These are phyloP conservation scores for Syngnathus typhle DNA, from an alignment of 2,113 vertebrate genomes.

Conservation along the genomic window DNA sequence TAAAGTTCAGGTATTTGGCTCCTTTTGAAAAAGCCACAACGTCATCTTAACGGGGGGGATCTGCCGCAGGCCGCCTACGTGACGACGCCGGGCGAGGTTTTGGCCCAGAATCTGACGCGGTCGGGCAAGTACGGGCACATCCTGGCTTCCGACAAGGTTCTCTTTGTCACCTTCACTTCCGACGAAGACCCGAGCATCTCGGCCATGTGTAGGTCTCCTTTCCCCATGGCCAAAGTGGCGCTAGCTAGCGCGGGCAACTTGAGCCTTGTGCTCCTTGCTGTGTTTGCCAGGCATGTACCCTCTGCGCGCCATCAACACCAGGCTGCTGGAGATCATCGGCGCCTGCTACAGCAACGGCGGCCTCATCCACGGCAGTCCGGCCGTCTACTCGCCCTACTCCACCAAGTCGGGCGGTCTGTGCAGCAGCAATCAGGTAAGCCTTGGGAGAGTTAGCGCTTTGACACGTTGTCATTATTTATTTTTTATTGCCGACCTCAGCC, in stretches of 20 bases:
- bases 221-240: no score
- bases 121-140: conserved; percentile 35
- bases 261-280: neutral
- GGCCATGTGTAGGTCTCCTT: conserved; percentile 80
- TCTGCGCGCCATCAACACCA: conserved; percentile 71
- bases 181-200: conserved; percentile 67
- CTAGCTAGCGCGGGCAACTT: no score
- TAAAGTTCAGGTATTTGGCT: conserved; percentile 64
- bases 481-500: conserved; percentile 12
- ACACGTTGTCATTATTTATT: neutral
- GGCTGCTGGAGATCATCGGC: conserved; percentile 73
- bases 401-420: conserved; percentile 49
- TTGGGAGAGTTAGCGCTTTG: neutral
- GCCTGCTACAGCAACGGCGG: conserved; percentile 76
- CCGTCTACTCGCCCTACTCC: conserved; percentile 82
- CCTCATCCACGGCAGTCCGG: conserved; percentile 36
- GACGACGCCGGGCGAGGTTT: conserved; percentile 59
- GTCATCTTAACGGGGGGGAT: neutral
- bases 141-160: conserved; percentile 62
- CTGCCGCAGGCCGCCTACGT: conserved; percentile 75
- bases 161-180: conserved; percentile 81
- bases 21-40: neutral
- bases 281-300: conserved; percentile 72
- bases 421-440: conserved; percentile 45
- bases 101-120: conserved; percentile 60